Percentiles rank a stretch among this genome's conserved stretches.
phyloP scores from a whole-genome alignment of 2,888 invertebrate species.

The Plagodis pulveraria region DNA sequence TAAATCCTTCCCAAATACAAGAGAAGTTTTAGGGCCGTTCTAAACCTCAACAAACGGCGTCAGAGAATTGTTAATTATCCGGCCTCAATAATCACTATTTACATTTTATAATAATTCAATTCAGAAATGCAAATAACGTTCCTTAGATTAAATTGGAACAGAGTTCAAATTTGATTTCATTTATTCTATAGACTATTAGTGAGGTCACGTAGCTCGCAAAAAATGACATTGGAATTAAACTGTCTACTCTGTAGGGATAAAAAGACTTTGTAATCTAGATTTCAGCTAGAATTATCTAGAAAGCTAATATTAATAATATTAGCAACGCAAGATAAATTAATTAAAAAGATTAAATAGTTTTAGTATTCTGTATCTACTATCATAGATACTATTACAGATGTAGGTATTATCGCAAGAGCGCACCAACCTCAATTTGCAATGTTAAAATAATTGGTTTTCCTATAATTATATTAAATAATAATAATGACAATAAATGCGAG shows the following conservation, averaged over 20 bases:
- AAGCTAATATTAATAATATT: too few species aligned
- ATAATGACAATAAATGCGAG: too few species aligned
- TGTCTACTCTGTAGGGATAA: conserved; percentile 5
- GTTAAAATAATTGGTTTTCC: too few species aligned
- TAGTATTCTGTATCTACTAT: too few species aligned
- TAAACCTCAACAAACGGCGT: conserved; percentile 3
- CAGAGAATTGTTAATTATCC: conserved; percentile 9
- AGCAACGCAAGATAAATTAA: too few species aligned
- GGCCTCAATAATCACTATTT: conserved; percentile 13
- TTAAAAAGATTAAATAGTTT: too few species aligned
- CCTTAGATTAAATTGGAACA: conserved; percentile 33
- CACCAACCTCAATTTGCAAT: too few species aligned
- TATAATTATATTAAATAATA: too few species aligned
- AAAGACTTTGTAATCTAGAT: conserved; percentile 10
- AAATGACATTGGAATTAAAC: conserved; percentile 10
- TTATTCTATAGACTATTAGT: conserved; percentile 46
- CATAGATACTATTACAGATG: too few species aligned
- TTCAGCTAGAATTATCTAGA: neutral
- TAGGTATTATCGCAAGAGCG: too few species aligned
- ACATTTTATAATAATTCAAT: conserved; percentile 33
- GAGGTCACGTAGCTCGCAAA: conserved; percentile 24
- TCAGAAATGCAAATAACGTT: conserved; percentile 61
- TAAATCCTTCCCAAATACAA: conserved; percentile 3
- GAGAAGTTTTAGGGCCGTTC: conserved; percentile 2
- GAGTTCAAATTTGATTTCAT: conserved; percentile 51